Evolutionary conservation across 2,113 vertebrate genomes (phyloP).

Genomic region (Callipepla californica): DNA sequence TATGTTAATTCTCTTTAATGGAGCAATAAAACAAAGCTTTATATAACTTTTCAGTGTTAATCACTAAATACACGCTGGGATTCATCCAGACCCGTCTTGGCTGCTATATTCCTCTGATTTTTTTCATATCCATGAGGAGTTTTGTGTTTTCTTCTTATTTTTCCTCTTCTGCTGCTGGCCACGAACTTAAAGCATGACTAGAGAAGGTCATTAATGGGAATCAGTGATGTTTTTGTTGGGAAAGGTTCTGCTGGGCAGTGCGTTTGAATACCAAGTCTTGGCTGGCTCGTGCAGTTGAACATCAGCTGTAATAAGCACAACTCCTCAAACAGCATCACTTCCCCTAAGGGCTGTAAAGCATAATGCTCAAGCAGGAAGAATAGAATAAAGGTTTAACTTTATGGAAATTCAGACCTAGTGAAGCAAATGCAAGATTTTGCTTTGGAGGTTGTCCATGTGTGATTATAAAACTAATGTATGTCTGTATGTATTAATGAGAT

Average conservation of each 20-base stretch:
- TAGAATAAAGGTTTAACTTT: not conserved
- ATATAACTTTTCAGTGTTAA: not conserved
- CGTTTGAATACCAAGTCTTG: not conserved
- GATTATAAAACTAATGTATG: fast-evolving
- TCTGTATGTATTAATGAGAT: not conserved
- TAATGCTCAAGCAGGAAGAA: not conserved
- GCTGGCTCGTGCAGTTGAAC: not conserved
- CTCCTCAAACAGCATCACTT: not conserved
- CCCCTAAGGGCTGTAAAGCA: not conserved
- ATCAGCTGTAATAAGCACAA: fast-evolving
- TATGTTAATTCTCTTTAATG: not conserved
- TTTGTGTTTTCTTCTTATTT: not conserved
- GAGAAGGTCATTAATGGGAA: too few species aligned
- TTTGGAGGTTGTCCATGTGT: fast-evolving
- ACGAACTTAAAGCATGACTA: fast-evolving
- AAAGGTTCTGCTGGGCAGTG: too few species aligned
- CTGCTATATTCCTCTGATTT: not conserved
- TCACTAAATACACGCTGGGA: not conserved
- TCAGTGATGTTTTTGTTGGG: not conserved
- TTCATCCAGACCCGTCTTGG: not conserved
- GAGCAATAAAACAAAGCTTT: not conserved
- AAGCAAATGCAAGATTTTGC: too few species aligned
- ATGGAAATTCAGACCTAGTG: not conserved
- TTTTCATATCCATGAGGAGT: fast-evolving
- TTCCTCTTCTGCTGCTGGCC: not conserved